These are phyloP conservation scores for Ariolimax columbianus DNA, from an alignment of 2,888 invertebrate genomes.

Conservation along the genomic window DNA sequence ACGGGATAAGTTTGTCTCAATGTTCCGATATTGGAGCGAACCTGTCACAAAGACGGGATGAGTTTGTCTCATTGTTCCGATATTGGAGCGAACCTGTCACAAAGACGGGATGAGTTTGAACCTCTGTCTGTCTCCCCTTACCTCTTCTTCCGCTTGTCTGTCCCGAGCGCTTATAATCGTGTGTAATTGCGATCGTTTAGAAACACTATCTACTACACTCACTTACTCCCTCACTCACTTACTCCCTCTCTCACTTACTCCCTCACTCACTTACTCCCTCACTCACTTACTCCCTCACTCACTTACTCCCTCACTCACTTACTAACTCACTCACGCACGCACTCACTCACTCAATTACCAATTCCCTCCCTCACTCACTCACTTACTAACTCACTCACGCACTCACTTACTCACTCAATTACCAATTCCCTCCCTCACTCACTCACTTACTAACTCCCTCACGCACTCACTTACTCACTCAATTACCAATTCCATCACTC, in stretches of 20 bases:
- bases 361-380: not conserved
- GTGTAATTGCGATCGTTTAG: not conserved
- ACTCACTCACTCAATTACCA: slow-evolving; percentile 10
- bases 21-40: too few relatives aligned
- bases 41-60: too few relatives aligned
- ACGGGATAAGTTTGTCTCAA: too few relatives aligned
- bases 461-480: not conserved
- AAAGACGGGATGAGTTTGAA: too few relatives aligned
- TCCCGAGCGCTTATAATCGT: too few relatives aligned
- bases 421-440: not conserved
- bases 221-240: not conserved
- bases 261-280: not conserved
- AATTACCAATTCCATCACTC: not conserved
- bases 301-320: not conserved
- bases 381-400: too few relatives aligned
- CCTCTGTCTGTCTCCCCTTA: not conserved
- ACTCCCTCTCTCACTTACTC: too few relatives aligned
- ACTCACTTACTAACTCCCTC: not conserved
- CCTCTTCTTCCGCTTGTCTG: slow-evolving; percentile 4
- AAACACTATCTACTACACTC: not conserved
- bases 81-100: too few relatives aligned
- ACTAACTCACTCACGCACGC: too few relatives aligned
- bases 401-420: not conserved
- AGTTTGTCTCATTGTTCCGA: too few relatives aligned
- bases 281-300: not conserved